These are phyloP conservation scores for Oreocharis arfaki DNA, from an alignment of 2,113 vertebrate species.

Conservation along the genomic window DNA sequence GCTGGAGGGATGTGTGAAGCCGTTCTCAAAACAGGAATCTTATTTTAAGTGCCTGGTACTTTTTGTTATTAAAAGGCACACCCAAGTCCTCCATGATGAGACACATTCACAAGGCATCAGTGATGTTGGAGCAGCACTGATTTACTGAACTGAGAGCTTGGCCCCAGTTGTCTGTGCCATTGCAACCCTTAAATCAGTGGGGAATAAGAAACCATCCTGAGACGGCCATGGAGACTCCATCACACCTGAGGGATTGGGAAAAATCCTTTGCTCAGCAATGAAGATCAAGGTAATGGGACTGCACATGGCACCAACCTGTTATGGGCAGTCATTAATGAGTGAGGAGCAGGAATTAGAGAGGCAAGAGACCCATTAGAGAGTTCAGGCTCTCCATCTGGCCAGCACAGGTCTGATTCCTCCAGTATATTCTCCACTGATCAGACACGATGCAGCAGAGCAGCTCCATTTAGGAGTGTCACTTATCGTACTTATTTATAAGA, in stretches of 20 bases:
- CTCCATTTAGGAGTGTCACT: not conserved
- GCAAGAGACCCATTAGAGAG: not conserved
- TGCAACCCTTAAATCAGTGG: not conserved
- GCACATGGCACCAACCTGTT: not conserved
- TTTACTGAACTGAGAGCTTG: not conserved
- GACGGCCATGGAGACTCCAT: not conserved
- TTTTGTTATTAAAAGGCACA: not conserved
- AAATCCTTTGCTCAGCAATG: not conserved
- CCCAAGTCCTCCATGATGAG: not conserved
- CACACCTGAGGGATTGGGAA: not conserved
- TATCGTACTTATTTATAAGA: not conserved
- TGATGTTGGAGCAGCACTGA: not conserved
- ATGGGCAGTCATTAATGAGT: not conserved
- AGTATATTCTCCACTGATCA: not conserved
- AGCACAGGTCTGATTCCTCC: not conserved
- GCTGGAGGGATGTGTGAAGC: not conserved
- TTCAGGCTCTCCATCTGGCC: not conserved
- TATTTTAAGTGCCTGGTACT: not conserved
- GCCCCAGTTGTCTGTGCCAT: not conserved
- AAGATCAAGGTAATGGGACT: not conserved
- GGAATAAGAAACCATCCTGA: not conserved
- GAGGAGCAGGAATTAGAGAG: not conserved
- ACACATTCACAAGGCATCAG: not conserved
- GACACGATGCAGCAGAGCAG: not conserved
- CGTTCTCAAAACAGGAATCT: not conserved